Conservation (phyloP, 2,888 invertebrate genomes). For the Netelia melanura region DNA sequence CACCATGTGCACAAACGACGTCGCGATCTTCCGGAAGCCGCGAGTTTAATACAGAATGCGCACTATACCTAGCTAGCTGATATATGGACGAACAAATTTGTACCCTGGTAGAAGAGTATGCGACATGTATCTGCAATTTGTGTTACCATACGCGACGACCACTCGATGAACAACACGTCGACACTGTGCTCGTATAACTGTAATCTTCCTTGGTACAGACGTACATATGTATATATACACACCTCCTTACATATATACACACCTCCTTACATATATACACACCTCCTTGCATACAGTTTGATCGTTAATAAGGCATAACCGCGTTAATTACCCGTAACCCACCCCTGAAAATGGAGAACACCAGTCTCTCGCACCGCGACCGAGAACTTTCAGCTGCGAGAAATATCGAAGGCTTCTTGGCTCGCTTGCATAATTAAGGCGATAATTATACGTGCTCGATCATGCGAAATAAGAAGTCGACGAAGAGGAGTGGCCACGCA, state of each 20-base stretch:
- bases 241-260: background rate
- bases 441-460: conserved; percentile 34
- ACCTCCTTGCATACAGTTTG: conserved; percentile 1
- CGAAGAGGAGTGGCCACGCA: background rate
- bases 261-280: background rate
- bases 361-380: conserved; percentile 6
- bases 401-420: conserved; percentile 41
- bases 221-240: no score
- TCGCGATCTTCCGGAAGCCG: conserved; percentile 34
- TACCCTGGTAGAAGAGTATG: background rate
- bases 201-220: no score
- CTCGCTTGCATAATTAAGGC: conserved; percentile 40
- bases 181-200: background rate
- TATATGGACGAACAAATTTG: conserved; percentile 19
- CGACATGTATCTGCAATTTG: background rate
- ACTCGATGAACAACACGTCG: conserved; percentile 36
- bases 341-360: conserved; percentile 38
- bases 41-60: conserved; percentile 21
- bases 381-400: conserved; percentile 39
- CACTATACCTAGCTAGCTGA: background rate
- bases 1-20: conserved; percentile 11
- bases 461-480: background rate
- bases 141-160: conserved; percentile 27
- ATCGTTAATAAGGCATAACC: conserved; percentile 46
- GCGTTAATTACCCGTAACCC: conserved; percentile 44